Evolutionary conservation across 2,888 invertebrate species (phyloP), one percentile per base, ranked within the genome.

Genomic region (Parapristionchus giblindavisi): DNA sequence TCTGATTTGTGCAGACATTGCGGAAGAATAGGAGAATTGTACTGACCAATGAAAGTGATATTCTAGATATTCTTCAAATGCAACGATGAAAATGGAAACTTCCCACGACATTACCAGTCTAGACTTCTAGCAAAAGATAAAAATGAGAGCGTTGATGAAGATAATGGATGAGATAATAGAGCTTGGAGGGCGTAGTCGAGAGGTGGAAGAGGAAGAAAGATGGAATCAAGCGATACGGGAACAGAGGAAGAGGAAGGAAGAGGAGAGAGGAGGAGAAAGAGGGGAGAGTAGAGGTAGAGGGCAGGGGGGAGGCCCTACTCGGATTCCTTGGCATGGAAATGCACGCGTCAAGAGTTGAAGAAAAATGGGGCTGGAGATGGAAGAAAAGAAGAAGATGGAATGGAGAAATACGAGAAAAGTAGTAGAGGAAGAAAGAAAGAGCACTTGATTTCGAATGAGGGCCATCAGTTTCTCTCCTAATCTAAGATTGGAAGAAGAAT

Each of bases 161-260:
- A 61, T 6, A 36, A 11, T 29, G 61, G 8, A 65, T 21, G 36
- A 36, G 40, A 1, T 29, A 48, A 48, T 24, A 24, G 58, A 29
- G 40, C 27, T 27, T 38, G 38, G 27, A 32, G 48, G 29, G 38
- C 48, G 2, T 36, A 52, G 58, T 21, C 17, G 27, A 24, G 24
- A 58, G 27, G 24, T 11, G 58, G 27, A 58, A 58, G 24, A 58
- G 58, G 27, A 24, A 58, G 58, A n/a, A 24, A 58, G 27, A 58
- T 14, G 27, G 11, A 58, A 58, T 17, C 17, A 58, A 24, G 58
- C n/a, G 58, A 27, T 24, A 58, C 14, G n/a, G 27, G 11, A 58
- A 27, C 14, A 24, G 58, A 58, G 58, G 58, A 24, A 17, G 58
- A n/a, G 58, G 27, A 24, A 58, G 24, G 11, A 24, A 58, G 24